These are phyloP conservation scores for Paguma larvata DNA, from an alignment of 2,797 vertebrate genomes.

Conservation along the genomic window DNA sequence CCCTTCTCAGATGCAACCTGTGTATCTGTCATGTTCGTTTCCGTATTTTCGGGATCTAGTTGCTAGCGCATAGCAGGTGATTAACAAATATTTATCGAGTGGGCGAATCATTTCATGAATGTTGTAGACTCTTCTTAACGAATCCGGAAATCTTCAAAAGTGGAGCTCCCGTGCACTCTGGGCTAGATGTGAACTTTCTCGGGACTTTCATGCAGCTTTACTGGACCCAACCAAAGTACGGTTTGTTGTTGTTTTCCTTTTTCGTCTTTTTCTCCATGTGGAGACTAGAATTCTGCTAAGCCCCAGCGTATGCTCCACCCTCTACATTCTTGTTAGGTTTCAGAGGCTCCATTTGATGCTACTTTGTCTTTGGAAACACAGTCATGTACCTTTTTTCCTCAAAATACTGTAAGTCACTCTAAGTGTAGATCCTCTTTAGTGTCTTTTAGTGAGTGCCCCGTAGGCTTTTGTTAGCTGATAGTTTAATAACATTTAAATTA, in stretches of 20 bases:
- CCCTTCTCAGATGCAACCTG: not conserved
- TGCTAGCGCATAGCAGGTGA: not conserved
- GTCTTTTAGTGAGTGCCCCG: conserved; percentile 16
- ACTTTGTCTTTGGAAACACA: conserved; percentile 53
- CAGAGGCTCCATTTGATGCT: conserved; percentile 33
- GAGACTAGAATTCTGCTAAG: not conserved
- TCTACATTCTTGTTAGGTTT: conserved; percentile 32
- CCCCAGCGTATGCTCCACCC: not conserved
- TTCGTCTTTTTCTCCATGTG: not conserved
- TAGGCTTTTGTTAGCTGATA: conserved; percentile 28
- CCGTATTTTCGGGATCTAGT: not conserved
- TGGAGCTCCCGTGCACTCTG: not conserved
- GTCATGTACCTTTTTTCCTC: not conserved
- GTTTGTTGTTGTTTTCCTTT: not conserved
- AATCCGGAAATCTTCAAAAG: conserved; percentile 38
- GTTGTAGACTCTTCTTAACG: conserved; percentile 38
- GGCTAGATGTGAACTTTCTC: conserved; percentile 49
- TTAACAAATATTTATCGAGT: conserved; percentile 14
- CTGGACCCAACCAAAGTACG: not conserved
- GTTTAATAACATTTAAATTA: conserved; percentile 50
- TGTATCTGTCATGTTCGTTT: not conserved
- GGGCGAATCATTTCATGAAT: not conserved
- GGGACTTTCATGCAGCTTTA: conserved; percentile 9
- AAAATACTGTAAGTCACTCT: conserved; percentile 33
- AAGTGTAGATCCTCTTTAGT: conserved; percentile 24